Conservation (phyloP, 2,888 invertebrate species). For the Tetragonula carbonaria region DNA sequence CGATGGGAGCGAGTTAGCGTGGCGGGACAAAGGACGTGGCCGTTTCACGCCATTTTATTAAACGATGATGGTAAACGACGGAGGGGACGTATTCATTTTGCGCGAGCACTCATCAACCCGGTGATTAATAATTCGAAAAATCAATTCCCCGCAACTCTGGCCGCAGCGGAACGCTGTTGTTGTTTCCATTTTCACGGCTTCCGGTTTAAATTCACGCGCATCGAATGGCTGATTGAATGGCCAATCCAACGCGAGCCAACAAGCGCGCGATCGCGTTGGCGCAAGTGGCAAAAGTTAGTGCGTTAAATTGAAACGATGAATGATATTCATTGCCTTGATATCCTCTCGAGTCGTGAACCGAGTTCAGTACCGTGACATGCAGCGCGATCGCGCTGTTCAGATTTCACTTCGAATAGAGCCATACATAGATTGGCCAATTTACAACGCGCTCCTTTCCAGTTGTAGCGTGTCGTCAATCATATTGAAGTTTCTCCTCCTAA, state of each 20-base stretch:
- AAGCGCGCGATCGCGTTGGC: background rate
- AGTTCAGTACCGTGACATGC: too few relatives aligned
- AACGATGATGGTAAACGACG: background rate
- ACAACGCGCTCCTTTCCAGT: too few relatives aligned
- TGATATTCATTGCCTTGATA: background rate
- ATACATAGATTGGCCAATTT: too few relatives aligned
- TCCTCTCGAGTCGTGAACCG: too few relatives aligned
- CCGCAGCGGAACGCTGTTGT: too few relatives aligned
- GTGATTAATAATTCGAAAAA: conserved; percentile 11
- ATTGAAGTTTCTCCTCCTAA: too few relatives aligned
- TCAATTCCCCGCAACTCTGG: background rate
- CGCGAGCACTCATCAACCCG: background rate
- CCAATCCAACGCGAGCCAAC: background rate
- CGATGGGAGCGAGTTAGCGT: conserved; percentile 4
- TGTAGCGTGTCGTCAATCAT: too few relatives aligned
- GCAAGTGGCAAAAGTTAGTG: background rate
- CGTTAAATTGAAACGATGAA: background rate
- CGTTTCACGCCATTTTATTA: conserved; percentile 11
- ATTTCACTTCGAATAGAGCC: too few relatives aligned
- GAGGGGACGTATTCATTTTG: background rate
- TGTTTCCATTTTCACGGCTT: background rate
- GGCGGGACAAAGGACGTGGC: conserved; percentile 1
- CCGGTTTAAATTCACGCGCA: background rate
- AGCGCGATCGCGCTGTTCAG: too few relatives aligned
- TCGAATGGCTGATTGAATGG: background rate